A percentile compares a stretch with the other conserved stretches of the same genome.
These are phyloP conservation scores for Synaphobranchus kaupii DNA, from an alignment of 2,797 vertebrate genomes.

Conservation along the genomic window DNA sequence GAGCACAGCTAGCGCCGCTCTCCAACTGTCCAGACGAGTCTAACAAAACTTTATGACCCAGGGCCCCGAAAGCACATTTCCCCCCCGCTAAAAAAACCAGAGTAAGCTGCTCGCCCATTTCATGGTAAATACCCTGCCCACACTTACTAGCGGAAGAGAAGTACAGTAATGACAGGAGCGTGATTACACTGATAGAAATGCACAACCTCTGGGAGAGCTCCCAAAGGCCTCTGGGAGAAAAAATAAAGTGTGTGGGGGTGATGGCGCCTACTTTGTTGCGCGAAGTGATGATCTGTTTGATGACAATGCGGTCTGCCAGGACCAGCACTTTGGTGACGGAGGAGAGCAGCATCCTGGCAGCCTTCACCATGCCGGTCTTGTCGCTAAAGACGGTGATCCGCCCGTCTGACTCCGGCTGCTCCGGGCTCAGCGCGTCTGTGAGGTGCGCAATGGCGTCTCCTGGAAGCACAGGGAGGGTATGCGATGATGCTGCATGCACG, in stretches of 20 bases:
- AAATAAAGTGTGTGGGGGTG: slow-evolving; percentile 24
- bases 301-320: slow-evolving; percentile 93
- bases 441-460: slow-evolving; percentile 93
- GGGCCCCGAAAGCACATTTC: slow-evolving; percentile 47
- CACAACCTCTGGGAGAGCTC: too few species aligned
- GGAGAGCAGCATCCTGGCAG: slow-evolving; percentile 91
- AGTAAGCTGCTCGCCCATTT: slow-evolving; percentile 43
- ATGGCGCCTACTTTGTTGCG: slow-evolving; percentile 88
- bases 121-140: slow-evolving; percentile 57
- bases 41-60: slow-evolving; percentile 66
- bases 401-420: slow-evolving; percentile 75
- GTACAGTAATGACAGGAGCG: neutral
- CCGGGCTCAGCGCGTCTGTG: slow-evolving; percentile 78
- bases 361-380: slow-evolving; percentile 90
- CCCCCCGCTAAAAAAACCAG: neutral
- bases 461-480: slow-evolving; percentile 51
- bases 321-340: slow-evolving; percentile 97
- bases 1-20: slow-evolving; percentile 56
- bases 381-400: slow-evolving; percentile 87
- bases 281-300: slow-evolving; percentile 96
- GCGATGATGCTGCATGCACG: too few species aligned
- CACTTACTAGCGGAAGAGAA: slow-evolving; percentile 60
- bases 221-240: neutral
- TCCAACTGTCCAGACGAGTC: slow-evolving; percentile 63
- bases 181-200: neutral